Base-by-base conservation (phyloP, 1,140 invertebrate genomes). In the Diorhabda carinulata region DNA sequence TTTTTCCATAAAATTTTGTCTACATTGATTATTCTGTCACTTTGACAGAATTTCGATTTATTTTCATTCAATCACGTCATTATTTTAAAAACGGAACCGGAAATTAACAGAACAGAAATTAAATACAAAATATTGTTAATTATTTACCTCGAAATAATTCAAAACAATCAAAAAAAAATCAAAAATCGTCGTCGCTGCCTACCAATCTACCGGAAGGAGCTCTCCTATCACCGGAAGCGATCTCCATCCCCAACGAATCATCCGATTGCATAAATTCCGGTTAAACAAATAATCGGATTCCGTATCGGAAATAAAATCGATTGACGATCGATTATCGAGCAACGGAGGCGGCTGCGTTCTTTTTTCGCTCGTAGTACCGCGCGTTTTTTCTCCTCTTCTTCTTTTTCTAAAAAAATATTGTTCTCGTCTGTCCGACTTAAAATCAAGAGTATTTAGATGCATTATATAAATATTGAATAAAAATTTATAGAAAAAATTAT, bases 161-260 rank as follows among this genome's bases (percentile, higher is more conserved):
- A 0, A 5, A 5, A 8, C 8, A 7, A 2, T 8, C 7, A 3
- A 61, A 40, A 61, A 41, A 61, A 9, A 40, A 61, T 2, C 77
- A 81, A 78, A 81, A 81, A 71, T 81, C 80, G 72, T 81, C 80
- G 43, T 73, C 74, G 57, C 75, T 76, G 62, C 62, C 71, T 25
- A 72, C 72, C 59, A 70, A 72, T 57, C 67, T 70, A 5, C 65
- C 72, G 6, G 77, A 74, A 4, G 78, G 71, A 2, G 73, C 74
- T n/a, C 71, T 70, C 60, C 71, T 72, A 58, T 80, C 78, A 52
- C 76, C 69, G 2, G 64, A 64, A 40, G 77, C 77, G 43, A 81
- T 59, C 41, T 79, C 78, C 45, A 81, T 67, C 3, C 71, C 78
- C 42, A 80, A 66, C n/a, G 78, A 79, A 67, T 81, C 79, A 67